Percentiles rank a stretch among this genome's conserved stretches.
Conservation (phyloP, 2,888 invertebrate genomes). For the Ptychoptera contaminata region DNA sequence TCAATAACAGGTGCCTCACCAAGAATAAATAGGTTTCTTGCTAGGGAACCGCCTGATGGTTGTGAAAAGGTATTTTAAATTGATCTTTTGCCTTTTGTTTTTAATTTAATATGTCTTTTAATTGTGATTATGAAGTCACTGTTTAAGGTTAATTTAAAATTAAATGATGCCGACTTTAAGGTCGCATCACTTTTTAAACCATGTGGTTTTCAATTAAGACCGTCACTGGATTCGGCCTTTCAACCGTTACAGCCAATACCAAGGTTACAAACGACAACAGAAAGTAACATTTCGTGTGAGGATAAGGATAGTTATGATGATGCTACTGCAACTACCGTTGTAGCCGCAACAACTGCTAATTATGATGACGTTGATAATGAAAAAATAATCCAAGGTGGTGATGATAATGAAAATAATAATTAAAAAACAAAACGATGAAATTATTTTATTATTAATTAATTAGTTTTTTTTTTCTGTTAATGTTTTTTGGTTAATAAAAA, state of each 20-base stretch:
- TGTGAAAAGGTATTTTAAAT: conserved; percentile 51
- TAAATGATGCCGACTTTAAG: conserved; percentile 12
- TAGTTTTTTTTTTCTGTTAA: too few species aligned
- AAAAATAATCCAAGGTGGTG: too few species aligned
- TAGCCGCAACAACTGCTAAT: too few species aligned
- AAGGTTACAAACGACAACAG: neutral
- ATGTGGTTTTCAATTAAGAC: conserved; percentile 58
- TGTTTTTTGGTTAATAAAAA: too few species aligned
- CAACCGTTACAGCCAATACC: conserved; percentile 34
- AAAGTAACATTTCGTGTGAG: neutral
- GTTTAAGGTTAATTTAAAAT: conserved; percentile 11
- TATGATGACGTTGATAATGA: too few species aligned
- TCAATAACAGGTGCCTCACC: conserved; percentile 60
- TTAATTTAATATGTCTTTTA: too few species aligned
- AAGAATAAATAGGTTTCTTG: conserved; percentile 69
- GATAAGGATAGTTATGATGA: too few species aligned
- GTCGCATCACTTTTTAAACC: conserved; percentile 35
- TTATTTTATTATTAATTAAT: too few species aligned
- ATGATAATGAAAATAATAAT: too few species aligned
- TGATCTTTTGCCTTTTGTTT: neutral
- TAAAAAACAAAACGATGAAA: too few species aligned
- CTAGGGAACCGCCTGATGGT: conserved; percentile 78
- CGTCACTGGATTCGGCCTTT: conserved; percentile 68
- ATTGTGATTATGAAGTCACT: conserved; percentile 8
- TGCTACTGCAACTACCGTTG: too few species aligned